Percentiles rank a stretch among this genome's conserved stretches.
Evolutionary conservation across 2,113 vertebrate genomes (phyloP).

Genomic region (Grammomys surdaster): DNA sequence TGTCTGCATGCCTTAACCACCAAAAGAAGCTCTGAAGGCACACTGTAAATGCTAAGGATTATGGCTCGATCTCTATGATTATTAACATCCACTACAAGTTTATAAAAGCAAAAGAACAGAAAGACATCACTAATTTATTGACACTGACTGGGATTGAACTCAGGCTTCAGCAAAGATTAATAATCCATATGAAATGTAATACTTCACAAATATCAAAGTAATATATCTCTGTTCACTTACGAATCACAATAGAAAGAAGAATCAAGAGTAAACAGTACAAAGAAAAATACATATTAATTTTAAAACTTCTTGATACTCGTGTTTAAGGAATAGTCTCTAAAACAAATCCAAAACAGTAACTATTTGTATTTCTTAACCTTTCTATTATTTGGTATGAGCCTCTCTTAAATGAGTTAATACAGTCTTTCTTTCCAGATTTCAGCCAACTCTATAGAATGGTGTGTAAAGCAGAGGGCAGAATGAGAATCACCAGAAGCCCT

Average conservation of each 20-base stretch:
- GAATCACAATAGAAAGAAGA: background rate
- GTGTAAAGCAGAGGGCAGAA: background rate
- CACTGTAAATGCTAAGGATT: background rate
- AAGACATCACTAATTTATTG: slow-evolving; percentile 41
- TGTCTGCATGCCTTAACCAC: background rate
- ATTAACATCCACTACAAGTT: background rate
- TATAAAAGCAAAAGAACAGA: background rate
- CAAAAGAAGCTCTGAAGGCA: background rate
- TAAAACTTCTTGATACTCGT: background rate
- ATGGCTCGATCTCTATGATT: background rate
- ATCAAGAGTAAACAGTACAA: background rate
- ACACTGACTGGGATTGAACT: background rate
- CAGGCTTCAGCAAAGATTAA: slow-evolving; percentile 18
- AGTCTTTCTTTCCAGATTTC: background rate
- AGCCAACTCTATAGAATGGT: background rate
- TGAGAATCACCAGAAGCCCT: background rate
- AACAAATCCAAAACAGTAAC: background rate
- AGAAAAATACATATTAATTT: background rate
- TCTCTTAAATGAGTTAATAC: background rate
- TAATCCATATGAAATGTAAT: slow-evolving; percentile 42
- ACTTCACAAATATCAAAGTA: slow-evolving; percentile 39
- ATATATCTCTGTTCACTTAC: background rate
- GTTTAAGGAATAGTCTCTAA: background rate
- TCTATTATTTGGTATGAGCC: background rate
- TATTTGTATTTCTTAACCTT: slow-evolving; percentile 10